Evolutionary conservation across 2,888 invertebrate species (phyloP), one percentile per base, ranked within the genome.

Genomic region (Parochlus steinenii): DNA sequence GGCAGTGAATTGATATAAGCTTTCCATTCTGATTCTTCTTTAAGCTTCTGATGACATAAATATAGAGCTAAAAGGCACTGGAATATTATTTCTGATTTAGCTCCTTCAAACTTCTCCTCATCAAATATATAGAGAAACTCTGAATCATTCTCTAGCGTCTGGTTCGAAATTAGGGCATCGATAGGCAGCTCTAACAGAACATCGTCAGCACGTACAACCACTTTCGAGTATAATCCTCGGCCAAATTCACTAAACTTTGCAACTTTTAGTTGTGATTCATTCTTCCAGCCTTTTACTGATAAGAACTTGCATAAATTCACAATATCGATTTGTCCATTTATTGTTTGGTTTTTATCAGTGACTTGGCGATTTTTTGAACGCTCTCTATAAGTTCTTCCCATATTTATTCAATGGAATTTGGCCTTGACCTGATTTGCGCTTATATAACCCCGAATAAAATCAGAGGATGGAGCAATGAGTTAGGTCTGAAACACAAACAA

Each of bases 1-100:
- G 86, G 86, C 43, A 87, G 61, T 40, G 74, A 71, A 42, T 69
- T 58, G 37, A 86, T 55, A 49, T 85, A 87, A 31, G 64, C 53
- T 46, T 57, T 53, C 71, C 75, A 77, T 34, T 56, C 53, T 0
- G 76, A 73, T 6, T 47, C 45, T 23, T 55, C 59, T 47, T 70
- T 62, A 46, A 72, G 66, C 45, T 61, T 69, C 51, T 85, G 74
- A 52, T 69, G 69, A 26, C 74, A 53, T 22, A 92, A 54, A 59
- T 80, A 90, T 40, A 77, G 59, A 5, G 80, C 69, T 44, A 90
- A 55, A 16, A 82, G 56, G 41, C 78, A 71, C 47, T 85, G 83
- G 44, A 80, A 72, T 38, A 67, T 59, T 39, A 74, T 51, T 26
- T 54, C 51, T 32, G 50, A 47, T 39, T 47, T 44, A 8, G 49